Evolutionary conservation across 2,113 vertebrate species (phyloP), one percentile per base, ranked within the genome.

Genomic region (Naja naja): DNA sequence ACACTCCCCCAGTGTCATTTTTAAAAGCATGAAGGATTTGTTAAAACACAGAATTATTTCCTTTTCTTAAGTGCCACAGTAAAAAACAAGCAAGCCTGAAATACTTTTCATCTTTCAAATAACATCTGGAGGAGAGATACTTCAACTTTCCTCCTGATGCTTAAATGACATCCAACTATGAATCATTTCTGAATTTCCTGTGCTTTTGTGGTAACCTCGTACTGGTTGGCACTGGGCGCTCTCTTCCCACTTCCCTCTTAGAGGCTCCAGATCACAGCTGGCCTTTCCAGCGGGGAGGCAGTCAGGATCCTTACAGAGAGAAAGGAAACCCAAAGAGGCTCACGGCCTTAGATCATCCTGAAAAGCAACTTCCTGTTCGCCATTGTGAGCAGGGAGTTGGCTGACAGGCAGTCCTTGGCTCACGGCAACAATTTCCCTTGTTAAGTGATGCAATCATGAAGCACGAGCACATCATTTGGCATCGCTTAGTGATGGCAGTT

Each of bases 51-150:
- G 74, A 81, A 81, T 9, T 93, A 91, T 56, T 94, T 20, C 92
- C 69, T 93, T 55, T 90, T 74, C 49, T 93, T n/a, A 60, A 90
- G 90, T 95, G 56, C 1, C 89, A 49, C 3, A 85, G 16, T 60
- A 27, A 55, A 93, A 89, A n/a, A 27, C n/a, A 95, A 54, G 85
- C 18, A 92, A 90, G 5, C 43, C 30, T 91, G 89, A 0, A 20
- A 69, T 94, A 52, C n/a, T 54, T 94, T 92, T 81, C 4, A 94
- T 96, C 85, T 95, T 95, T 74, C 53, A 85, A 93, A 85, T 92
- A 74, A 52, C 11, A 93, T 93, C 81, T 94, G 45, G 91, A 74
- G 90, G 58, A 90, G 52, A 4, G 39, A 8, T 53, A 93, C 88
- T 94, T 85, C 94, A 93, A 94, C 87, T 39, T 2, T 53, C n/a